phyloP scores from a whole-genome alignment of 2,797 vertebrate species.

The Sebastes alutus region DNA sequence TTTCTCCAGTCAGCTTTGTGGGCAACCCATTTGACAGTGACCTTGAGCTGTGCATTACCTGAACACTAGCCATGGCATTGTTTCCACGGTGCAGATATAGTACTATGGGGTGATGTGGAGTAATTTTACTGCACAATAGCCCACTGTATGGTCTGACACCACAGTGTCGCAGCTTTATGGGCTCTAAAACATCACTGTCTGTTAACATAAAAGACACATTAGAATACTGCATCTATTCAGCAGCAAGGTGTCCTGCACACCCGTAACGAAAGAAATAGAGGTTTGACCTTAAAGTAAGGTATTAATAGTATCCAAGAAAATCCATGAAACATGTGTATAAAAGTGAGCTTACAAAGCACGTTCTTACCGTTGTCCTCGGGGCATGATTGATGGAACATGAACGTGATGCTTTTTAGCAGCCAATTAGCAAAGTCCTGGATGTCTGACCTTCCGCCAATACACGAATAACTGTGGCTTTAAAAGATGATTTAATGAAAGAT shows the following conservation, averaged over 20 bases:
- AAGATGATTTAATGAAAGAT: conserved; percentile 9
- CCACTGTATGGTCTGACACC: conserved; percentile 4
- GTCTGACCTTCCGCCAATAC: conserved; percentile 24
- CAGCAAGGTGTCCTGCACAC: not conserved
- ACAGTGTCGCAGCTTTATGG: not conserved
- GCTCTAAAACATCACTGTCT: not conserved
- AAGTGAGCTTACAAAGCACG: not conserved
- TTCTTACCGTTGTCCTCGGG: not conserved
- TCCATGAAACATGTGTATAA: not conserved
- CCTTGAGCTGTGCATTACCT: conserved; percentile 59
- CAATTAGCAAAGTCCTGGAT: conserved; percentile 2
- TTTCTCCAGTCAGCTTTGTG: conserved; percentile 42
- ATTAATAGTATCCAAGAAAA: not conserved
- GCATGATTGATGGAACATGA: not conserved
- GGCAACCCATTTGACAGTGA: conserved; percentile 45
- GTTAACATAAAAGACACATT: not conserved
- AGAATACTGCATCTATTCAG: not conserved
- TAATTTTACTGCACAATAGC: conserved; percentile 11
- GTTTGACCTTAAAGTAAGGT: not conserved
- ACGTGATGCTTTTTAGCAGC: not conserved
- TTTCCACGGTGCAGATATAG: conserved; percentile 20
- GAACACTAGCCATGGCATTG: conserved; percentile 10
- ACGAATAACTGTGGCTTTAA: not conserved
- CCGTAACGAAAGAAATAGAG: not conserved
- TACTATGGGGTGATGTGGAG: conserved; percentile 7